Evolutionary conservation across 2,888 invertebrate species (phyloP).

Genomic region (Orthosia cruda): DNA sequence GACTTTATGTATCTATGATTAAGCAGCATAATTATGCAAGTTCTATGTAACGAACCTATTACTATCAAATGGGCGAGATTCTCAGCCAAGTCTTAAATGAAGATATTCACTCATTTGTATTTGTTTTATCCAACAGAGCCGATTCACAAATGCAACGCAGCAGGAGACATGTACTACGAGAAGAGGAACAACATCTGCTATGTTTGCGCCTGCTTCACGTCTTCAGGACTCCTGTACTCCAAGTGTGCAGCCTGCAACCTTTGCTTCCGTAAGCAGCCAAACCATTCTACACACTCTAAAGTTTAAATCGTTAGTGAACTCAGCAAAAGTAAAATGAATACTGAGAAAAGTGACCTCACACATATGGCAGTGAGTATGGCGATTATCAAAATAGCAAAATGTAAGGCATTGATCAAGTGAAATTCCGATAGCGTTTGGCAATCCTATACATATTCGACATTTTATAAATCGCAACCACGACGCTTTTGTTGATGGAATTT

Average conservation of each 20-base stretch:
- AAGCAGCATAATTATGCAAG: no score
- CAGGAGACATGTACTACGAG: constrained; percentile 82
- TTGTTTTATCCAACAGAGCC: constrained; percentile 8
- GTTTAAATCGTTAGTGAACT: neutral
- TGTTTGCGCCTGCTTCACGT: constrained; percentile 82
- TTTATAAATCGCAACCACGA: no score
- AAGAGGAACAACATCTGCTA: constrained; percentile 71
- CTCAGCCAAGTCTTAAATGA: neutral
- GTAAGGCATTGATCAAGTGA: no score
- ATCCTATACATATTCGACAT: no score
- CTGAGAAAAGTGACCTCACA: neutral
- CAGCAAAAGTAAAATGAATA: neutral
- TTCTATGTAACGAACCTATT: no score
- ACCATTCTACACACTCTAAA: neutral
- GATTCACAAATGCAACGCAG: constrained; percentile 68
- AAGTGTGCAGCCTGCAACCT: constrained; percentile 79
- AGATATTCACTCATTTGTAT: neutral
- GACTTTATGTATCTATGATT: no score
- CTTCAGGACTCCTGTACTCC: constrained; percentile 68
- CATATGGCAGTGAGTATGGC: neutral
- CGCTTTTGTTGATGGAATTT: no score
- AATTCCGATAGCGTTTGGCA: no score
- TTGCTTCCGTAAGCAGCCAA: constrained; percentile 68
- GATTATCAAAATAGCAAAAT: no score
- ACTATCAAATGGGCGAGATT: neutral